phyloP scores from a whole-genome alignment of 1,140 invertebrate species.

The Drosophila subpulchrella region DNA sequence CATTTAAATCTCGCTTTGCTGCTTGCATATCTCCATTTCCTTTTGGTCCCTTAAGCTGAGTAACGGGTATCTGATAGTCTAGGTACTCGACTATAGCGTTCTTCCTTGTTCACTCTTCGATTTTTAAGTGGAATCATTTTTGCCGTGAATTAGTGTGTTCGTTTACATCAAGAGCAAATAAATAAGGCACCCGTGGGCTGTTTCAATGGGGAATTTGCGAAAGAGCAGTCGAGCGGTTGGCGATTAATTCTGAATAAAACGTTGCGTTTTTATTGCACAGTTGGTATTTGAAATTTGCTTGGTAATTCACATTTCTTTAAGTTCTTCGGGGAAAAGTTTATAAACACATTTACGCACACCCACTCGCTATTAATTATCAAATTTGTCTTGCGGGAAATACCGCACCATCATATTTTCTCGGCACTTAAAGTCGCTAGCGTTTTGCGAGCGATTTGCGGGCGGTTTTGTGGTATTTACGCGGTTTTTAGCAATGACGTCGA shows the following conservation, averaged over 20 bases:
- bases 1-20: no score
- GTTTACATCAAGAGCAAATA: slow-evolving; percentile 52
- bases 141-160: slow-evolving; percentile 19
- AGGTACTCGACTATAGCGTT: no score
- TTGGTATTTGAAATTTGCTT: slow-evolving; percentile 34
- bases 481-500: slow-evolving; percentile 41
- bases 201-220: slow-evolving; percentile 6
- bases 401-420: slow-evolving; percentile 39
- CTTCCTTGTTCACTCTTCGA: slow-evolving; percentile 2
- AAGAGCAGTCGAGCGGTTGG: slow-evolving; percentile 14
- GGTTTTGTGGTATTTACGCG: slow-evolving; percentile 14
- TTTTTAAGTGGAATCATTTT: slow-evolving; percentile 59
- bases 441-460: slow-evolving; percentile 43
- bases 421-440: slow-evolving; percentile 40
- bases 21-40: no score
- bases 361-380: slow-evolving; percentile 27
- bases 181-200: slow-evolving; percentile 35
- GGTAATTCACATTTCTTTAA: slow-evolving; percentile 12
- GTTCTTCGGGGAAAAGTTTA: slow-evolving; percentile 61
- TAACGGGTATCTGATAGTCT: no score
- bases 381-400: slow-evolving; percentile 51
- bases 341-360: slow-evolving; percentile 49
- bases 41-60: no score
- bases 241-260: slow-evolving; percentile 53
- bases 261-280: slow-evolving; percentile 64